Evolutionary conservation across 2,888 invertebrate genomes (phyloP).

Genomic region (Tipula helvola): DNA sequence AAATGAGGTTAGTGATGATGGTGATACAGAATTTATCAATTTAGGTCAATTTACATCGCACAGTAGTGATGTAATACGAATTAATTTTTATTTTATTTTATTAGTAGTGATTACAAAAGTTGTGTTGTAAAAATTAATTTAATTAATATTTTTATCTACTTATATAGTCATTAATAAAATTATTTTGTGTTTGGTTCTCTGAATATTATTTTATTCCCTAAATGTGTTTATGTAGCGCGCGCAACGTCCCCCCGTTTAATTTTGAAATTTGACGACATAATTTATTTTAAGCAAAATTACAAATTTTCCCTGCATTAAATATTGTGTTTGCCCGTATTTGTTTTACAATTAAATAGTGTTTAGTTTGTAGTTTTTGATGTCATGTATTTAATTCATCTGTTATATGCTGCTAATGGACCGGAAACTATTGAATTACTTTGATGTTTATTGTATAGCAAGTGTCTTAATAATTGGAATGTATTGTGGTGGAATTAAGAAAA

Average conservation of each 20-base stretch:
- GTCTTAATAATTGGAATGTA: neutral
- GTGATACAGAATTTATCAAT: neutral
- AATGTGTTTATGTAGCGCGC: neutral
- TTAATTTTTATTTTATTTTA: neutral
- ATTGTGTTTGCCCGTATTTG: neutral
- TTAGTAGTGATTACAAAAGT: neutral
- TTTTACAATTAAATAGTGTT: neutral
- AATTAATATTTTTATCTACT: neutral
- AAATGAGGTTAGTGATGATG: neutral
- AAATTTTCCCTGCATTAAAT: neutral
- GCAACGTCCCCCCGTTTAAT: neutral
- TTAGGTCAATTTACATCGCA: neutral
- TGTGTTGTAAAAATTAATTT: neutral
- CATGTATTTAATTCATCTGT: neutral
- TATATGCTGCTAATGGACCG: neutral
- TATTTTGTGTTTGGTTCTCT: neutral
- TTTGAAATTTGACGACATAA: neutral
- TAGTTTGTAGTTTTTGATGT: neutral
- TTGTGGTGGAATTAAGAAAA: too few species aligned
- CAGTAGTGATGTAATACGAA: neutral
- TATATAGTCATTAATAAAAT: neutral
- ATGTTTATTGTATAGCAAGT: neutral
- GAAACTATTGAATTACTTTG: conserved; percentile 4
- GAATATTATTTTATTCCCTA: neutral
- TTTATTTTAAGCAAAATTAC: neutral